phyloP scores from a whole-genome alignment of 2,113 vertebrate species.

The Platysternon megacephalum region DNA sequence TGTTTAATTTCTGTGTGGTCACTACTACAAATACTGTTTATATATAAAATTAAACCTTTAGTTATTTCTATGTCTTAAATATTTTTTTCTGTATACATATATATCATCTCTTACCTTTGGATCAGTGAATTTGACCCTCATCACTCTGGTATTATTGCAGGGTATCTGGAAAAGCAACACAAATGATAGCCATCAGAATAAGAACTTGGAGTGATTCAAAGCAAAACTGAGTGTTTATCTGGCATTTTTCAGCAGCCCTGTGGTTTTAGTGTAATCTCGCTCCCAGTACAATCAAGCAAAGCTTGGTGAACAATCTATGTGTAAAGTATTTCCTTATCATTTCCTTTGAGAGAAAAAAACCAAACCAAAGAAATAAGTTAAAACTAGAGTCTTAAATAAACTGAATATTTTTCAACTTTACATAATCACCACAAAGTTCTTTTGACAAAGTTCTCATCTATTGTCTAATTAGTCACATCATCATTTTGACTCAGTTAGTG shows the following conservation, averaged over 20 bases:
- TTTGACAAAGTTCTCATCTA: not conserved
- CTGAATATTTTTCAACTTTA: not conserved
- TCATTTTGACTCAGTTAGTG: not conserved
- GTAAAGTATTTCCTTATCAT: not conserved
- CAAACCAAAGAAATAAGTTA: not conserved
- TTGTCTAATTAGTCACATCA: not conserved
- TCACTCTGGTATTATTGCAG: constrained; percentile 66
- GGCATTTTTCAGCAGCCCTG: not conserved
- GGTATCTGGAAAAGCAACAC: constrained; percentile 13
- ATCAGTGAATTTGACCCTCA: constrained; percentile 21
- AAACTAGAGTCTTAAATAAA: not conserved
- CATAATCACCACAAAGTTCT: not conserved
- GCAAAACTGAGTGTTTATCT: not conserved
- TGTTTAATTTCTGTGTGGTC: not conserved
- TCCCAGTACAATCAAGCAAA: not conserved
- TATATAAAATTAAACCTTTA: fast-evolving
- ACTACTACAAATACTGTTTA: not conserved
- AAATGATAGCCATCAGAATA: fast-evolving
- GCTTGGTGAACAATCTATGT: not conserved
- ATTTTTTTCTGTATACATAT: fast-evolving
- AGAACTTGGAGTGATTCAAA: not conserved
- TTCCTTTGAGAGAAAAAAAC: not conserved
- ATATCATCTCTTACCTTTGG: not conserved
- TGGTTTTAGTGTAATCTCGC: not conserved
- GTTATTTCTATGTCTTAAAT: fast-evolving